These are phyloP conservation scores for Pyrrhia umbra DNA, from an alignment of 2,888 invertebrate genomes.

Conservation along the genomic window DNA sequence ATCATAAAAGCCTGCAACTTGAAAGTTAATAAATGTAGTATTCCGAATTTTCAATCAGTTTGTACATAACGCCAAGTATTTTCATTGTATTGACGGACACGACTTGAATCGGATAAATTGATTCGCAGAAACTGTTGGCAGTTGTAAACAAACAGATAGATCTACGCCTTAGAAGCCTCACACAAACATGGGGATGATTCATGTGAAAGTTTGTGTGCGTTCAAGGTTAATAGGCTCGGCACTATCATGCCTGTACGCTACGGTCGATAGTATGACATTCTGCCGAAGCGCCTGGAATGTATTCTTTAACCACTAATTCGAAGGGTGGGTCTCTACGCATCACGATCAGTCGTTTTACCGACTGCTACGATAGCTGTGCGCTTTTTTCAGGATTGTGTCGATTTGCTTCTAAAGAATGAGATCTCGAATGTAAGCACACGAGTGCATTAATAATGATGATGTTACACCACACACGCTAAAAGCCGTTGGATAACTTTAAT, in stretches of 20 bases:
- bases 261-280: conserved; percentile 73
- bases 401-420: background rate
- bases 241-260: conserved; percentile 56
- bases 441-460: conserved; percentile 6
- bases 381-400: background rate
- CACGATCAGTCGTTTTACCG: background rate
- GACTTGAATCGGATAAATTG: conserved; percentile 7
- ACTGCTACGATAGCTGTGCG: background rate
- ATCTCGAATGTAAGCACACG: conserved; percentile 5
- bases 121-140: conserved; percentile 26
- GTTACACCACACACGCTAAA: conserved; percentile 29
- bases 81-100: conserved; percentile 4
- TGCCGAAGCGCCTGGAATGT: conserved; percentile 41
- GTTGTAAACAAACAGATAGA: conserved; percentile 46
- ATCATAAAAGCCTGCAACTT: background rate
- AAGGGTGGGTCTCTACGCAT: conserved; percentile 34
- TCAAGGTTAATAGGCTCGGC: conserved; percentile 76
- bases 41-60: background rate
- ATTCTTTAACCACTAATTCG: conserved; percentile 33
- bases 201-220: conserved; percentile 77
- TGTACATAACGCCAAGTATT: background rate
- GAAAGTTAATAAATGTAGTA: background rate
- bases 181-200: conserved; percentile 60
- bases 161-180: conserved; percentile 22
- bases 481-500: conserved; percentile 41